Conservation (phyloP, 2,888 invertebrate genomes). For the Pasiphila rectangulata region DNA sequence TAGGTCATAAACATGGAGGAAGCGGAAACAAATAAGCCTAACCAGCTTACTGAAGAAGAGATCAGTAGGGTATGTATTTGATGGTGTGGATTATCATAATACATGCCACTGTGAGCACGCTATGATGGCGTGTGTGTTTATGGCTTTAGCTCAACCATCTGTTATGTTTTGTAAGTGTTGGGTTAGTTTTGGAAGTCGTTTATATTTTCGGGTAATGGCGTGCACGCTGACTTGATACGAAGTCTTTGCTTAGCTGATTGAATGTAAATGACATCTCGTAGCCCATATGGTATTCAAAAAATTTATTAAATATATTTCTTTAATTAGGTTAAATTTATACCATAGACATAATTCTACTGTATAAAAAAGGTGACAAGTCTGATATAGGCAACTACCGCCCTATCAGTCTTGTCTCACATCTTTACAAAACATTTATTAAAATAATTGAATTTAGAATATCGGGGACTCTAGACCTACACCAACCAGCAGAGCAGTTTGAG, state of each 20-base stretch:
- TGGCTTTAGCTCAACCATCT: not conserved
- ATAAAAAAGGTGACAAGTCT: not conserved
- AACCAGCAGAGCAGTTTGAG: not conserved
- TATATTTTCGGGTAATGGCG: not conserved
- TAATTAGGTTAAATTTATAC: not conserved
- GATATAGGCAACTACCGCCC: too few relatives aligned
- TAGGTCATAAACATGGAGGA: constrained; percentile 47
- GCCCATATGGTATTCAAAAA: too few relatives aligned
- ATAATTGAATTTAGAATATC: too few relatives aligned
- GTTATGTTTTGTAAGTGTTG: not conserved
- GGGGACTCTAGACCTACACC: not conserved
- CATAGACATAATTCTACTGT: not conserved
- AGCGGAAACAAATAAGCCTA: constrained; percentile 50
- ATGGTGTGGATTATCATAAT: not conserved
- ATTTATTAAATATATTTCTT: too few relatives aligned
- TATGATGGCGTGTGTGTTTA: constrained; percentile 14
- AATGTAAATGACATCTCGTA: constrained; percentile 2
- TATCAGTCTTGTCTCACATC: too few relatives aligned
- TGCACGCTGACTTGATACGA: too few relatives aligned
- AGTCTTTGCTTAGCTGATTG: too few relatives aligned
- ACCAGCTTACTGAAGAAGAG: constrained; percentile 69
- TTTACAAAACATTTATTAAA: too few relatives aligned
- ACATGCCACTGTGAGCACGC: constrained; percentile 4
- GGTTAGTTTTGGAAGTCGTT: not conserved
- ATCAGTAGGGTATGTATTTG: constrained; percentile 63